Base-by-base conservation (phyloP, 1,140 invertebrate species). In the Drosophila takahashii region DNA sequence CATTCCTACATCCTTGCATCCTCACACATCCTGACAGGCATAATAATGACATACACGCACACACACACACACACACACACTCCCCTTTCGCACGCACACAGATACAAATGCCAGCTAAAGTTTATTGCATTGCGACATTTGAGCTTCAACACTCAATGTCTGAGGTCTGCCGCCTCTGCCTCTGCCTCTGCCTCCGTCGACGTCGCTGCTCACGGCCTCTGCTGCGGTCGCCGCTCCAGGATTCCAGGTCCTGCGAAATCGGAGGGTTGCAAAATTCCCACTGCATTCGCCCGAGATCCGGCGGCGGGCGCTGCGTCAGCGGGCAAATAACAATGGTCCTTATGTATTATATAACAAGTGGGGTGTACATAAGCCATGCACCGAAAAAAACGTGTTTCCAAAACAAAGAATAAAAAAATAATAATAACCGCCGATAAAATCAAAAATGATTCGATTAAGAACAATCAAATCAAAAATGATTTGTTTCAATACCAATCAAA, bases 121-220 rank as follows among this genome's bases (percentile, higher is more conserved):
- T 89, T 84, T 89, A 89, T 90, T 89, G 84, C 84, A 89, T 77
- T 89, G 84, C 84, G 84, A 89, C 84, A 89, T 89, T 89, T 89
- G 79, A 89, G 84, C 84, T 89, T 89, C 79, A 89, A 89, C 83
- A 89, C 83, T 86, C 83, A 77, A 79, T 77, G 81, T 81, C 83
- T 86, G 84, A 86, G 81, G 83, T 86, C 84, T 86, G 81, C 52
- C 62, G 70, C 39, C 72, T 71, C 54, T 66, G 75, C 51, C 58
- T 59, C 54, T 53, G 70, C 39, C 72, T 71, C 54, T 66, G 75
- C 51, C 58, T 59, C 54, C 50, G 79, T 32, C 16, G 15, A 36
- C 41, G 51, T 27, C 45, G n/a, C 71, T 18, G 51, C 48, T 22
- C 13, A 2, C 36, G 16, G 61, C 15, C 22, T 41, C 64, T 41